These are phyloP conservation scores for Cheiracanthium punctorium DNA, from an alignment of 2,888 invertebrate species.

Conservation along the genomic window DNA sequence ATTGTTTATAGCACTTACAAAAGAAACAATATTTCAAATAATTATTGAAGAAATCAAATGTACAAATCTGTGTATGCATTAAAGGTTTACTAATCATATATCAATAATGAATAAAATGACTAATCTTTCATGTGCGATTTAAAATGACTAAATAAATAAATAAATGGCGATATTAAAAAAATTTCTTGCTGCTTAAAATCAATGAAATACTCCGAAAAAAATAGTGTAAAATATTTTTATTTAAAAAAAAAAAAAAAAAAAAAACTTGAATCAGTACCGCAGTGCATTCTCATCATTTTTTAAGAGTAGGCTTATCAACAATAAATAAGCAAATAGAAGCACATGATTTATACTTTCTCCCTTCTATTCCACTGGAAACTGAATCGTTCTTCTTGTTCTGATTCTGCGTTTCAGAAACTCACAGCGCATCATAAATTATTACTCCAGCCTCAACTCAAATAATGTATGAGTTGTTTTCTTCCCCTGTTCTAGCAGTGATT, in stretches of 20 bases:
- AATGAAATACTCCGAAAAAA: too few species aligned
- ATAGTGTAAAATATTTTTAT: background rate
- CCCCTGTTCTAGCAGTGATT: constrained; percentile 54
- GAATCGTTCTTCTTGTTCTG: constrained; percentile 49
- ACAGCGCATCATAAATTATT: constrained; percentile 44
- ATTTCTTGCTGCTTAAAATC: too few species aligned
- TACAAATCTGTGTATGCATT: too few species aligned
- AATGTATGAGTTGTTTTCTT: constrained; percentile 60
- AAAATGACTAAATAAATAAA: too few species aligned
- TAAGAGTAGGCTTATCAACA: constrained; percentile 47
- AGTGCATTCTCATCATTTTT: constrained; percentile 59
- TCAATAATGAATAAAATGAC: too few species aligned
- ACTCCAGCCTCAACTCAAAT: constrained; percentile 45
- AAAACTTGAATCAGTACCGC: constrained; percentile 52
- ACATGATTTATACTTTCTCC: constrained; percentile 41
- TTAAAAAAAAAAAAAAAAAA: too few species aligned
- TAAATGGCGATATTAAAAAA: too few species aligned
- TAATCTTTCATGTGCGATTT: too few species aligned
- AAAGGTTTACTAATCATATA: too few species aligned
- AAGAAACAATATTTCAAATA: too few species aligned
- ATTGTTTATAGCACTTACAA: too few species aligned
- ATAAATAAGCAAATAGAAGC: constrained; percentile 54
- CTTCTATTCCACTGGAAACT: constrained; percentile 21
- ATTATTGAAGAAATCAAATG: too few species aligned
- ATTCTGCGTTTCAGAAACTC: constrained; percentile 41